Conservation (phyloP, 2,888 invertebrate genomes). For the Argyresthia albistria region DNA sequence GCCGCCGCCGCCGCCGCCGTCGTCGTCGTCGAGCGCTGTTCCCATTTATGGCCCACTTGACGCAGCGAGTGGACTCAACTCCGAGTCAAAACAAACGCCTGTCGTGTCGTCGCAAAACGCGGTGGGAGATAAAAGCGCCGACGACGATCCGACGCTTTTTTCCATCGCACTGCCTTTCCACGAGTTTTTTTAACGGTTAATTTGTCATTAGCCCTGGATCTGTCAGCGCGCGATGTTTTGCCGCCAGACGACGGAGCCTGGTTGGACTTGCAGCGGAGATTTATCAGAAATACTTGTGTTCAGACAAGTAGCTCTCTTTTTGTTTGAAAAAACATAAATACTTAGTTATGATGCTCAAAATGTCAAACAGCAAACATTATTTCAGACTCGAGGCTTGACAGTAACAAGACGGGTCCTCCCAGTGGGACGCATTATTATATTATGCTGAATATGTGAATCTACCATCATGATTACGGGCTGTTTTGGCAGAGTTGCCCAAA, state of each 20-base stretch:
- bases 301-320: too few species aligned
- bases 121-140: slow-evolving; percentile 34
- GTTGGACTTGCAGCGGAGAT: background rate
- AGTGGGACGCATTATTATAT: too few species aligned
- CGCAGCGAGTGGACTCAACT: slow-evolving; percentile 9
- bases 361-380: background rate
- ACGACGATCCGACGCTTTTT: slow-evolving; percentile 29
- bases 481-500: background rate
- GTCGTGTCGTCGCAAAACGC: slow-evolving; percentile 40
- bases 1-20: slow-evolving; percentile 7
- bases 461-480: background rate
- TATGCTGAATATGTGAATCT: too few species aligned
- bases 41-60: slow-evolving; percentile 14
- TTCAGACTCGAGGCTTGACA: background rate
- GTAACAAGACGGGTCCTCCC: background rate
- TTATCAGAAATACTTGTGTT: background rate
- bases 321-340: too few species aligned
- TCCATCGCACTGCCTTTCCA: slow-evolving; percentile 33
- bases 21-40: slow-evolving; percentile 15
- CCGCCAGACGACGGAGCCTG: slow-evolving; percentile 14
- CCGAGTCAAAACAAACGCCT: slow-evolving; percentile 37
- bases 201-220: slow-evolving; percentile 59
- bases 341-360: too few species aligned
- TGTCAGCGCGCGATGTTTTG: slow-evolving; percentile 42
- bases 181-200: slow-evolving; percentile 56